phyloP scores from a whole-genome alignment of 2,797 vertebrate genomes.

The Streptopelia turtur region DNA sequence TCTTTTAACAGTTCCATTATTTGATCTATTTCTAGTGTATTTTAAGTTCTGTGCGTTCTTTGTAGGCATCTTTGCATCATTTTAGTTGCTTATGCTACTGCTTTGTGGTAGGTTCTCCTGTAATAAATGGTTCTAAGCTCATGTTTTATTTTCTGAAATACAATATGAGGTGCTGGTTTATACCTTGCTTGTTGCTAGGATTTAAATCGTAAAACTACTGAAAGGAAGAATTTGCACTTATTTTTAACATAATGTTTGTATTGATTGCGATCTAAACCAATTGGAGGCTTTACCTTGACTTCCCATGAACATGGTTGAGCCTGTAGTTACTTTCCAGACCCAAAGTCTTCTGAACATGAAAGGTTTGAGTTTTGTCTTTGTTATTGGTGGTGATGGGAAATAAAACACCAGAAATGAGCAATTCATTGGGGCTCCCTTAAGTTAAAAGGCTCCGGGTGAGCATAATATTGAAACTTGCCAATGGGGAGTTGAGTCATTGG shows the following conservation, averaged over 20 bases:
- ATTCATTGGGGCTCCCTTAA: neutral
- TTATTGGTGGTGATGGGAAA: neutral
- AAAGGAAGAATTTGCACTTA: neutral
- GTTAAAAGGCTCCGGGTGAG: neutral
- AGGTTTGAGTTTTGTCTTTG: neutral
- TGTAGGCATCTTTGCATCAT: neutral
- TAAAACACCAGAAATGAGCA: neutral
- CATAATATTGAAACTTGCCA: neutral
- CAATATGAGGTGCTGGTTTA: neutral
- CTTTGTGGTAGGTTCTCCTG: neutral
- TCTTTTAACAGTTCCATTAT: neutral
- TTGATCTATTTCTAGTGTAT: neutral
- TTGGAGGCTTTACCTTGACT: neutral
- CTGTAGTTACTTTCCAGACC: neutral
- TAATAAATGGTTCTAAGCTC: no score
- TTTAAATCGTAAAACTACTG: neutral
- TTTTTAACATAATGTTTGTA: neutral
- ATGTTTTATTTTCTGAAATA: neutral
- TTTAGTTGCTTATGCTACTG: rapidly evolving
- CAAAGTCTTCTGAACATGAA: neutral
- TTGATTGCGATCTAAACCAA: neutral
- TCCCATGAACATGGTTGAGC: neutral
- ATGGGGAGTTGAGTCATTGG: neutral
- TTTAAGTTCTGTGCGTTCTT: neutral
- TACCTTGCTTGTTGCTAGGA: neutral